Evolutionary conservation across 1,140 invertebrate species (phyloP).

Genomic region (Caerostris darwini): DNA sequence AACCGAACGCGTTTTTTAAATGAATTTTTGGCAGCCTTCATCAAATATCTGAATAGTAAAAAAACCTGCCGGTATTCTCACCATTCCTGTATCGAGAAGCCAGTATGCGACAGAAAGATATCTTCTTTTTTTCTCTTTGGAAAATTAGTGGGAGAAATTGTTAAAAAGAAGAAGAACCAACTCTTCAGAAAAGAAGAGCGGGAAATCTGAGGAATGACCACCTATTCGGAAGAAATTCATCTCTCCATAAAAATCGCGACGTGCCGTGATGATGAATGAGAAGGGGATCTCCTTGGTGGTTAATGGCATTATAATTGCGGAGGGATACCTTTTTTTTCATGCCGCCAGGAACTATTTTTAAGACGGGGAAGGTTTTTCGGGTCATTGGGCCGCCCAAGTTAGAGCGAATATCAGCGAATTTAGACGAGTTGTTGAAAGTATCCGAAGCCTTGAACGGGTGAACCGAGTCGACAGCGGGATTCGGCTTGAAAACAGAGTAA

Average conservation of each 20-base stretch:
- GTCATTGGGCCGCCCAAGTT: conserved; percentile 5
- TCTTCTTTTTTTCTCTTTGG: not conserved
- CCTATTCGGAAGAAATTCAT: not conserved
- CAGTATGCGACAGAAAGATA: not conserved
- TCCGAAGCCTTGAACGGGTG: not conserved
- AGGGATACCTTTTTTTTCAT: not conserved
- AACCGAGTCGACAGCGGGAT: too few species aligned
- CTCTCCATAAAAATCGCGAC: conserved; percentile 11
- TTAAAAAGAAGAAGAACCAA: not conserved
- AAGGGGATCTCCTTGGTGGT: not conserved
- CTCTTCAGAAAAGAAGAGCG: not conserved
- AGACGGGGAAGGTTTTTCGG: not conserved
- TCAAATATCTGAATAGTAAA: too few species aligned
- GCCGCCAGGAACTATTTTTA: not conserved
- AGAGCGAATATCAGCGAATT: conserved; percentile 8
- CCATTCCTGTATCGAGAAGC: too few species aligned
- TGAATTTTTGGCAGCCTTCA: too few species aligned
- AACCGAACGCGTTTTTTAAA: too few species aligned
- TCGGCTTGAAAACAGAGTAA: too few species aligned
- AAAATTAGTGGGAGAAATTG: not conserved
- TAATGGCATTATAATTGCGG: conserved; percentile 47
- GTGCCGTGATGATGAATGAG: not conserved
- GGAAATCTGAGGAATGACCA: not conserved
- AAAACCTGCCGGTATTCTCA: too few species aligned
- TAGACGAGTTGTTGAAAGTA: not conserved